These are phyloP conservation scores for Tethea ocularis DNA, from an alignment of 2,888 invertebrate species.

Conservation along the genomic window DNA sequence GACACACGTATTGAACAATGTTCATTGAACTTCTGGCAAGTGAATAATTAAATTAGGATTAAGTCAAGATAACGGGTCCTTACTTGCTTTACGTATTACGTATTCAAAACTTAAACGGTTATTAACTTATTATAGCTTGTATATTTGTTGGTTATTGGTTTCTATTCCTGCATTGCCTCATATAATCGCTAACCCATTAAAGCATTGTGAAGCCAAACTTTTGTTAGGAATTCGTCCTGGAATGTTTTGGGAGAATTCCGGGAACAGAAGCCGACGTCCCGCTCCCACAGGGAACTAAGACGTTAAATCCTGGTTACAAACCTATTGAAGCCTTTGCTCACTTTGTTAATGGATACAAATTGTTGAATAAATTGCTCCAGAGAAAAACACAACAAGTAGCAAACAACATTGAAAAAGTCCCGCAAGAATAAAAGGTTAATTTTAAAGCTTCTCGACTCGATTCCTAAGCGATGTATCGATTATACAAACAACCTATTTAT, in stretches of 20 bases:
- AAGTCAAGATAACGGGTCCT: constrained; percentile 21
- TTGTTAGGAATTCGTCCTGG: constrained; percentile 69
- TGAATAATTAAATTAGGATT: constrained; percentile 32
- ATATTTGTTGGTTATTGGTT: neutral
- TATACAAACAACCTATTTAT: constrained; percentile 17
- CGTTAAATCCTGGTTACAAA: constrained; percentile 74
- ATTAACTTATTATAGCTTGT: neutral
- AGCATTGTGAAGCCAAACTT: constrained; percentile 56
- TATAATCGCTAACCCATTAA: constrained; percentile 47
- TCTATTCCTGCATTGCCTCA: constrained; percentile 16
- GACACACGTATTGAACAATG: constrained; percentile 15
- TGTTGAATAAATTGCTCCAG: constrained; percentile 57
- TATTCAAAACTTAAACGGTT: neutral
- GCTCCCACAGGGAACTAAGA: constrained; percentile 64
- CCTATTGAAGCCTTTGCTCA: constrained; percentile 66
- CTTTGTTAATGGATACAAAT: constrained; percentile 71
- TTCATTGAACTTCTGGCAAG: constrained; percentile 32
- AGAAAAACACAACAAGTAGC: constrained; percentile 31
- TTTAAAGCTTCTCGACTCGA: neutral
- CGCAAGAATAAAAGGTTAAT: constrained; percentile 24
- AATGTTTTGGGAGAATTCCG: constrained; percentile 73
- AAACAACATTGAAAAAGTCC: constrained; percentile 38
- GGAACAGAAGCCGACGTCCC: constrained; percentile 54
- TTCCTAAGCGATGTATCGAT: neutral
- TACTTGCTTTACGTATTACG: constrained; percentile 9